Evolutionary conservation across 2,113 vertebrate species (phyloP).

Genomic region (Panurus biarmicus): DNA sequence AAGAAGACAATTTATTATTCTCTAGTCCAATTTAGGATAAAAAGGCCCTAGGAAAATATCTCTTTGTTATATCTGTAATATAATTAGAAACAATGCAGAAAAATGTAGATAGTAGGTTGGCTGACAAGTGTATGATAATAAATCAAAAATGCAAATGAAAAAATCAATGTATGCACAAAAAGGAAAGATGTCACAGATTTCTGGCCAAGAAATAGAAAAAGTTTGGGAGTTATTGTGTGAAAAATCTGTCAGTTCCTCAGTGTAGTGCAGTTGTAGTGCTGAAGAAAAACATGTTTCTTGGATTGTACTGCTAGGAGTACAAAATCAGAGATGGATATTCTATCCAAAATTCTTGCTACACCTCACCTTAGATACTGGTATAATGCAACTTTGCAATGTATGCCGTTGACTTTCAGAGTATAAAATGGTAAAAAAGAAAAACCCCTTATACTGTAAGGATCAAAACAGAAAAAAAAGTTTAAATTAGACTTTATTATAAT

Average conservation of each 20-base stretch:
- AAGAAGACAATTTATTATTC: background rate
- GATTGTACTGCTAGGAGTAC: constrained; percentile 7
- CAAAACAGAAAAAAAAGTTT: background rate
- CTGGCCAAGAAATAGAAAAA: background rate
- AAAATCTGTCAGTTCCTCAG: constrained; percentile 25
- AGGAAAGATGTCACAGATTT: constrained; percentile 15
- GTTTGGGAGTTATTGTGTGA: background rate
- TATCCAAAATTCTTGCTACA: background rate
- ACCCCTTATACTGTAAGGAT: background rate
- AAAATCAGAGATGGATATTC: constrained; percentile 29
- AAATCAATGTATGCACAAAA: background rate
- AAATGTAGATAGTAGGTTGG: background rate
- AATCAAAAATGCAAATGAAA: constrained; percentile 31
- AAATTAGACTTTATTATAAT: background rate
- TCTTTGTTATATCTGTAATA: background rate
- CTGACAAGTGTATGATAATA: background rate
- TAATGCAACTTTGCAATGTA: background rate
- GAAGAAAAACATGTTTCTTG: constrained; percentile 11
- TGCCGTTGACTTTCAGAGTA: background rate
- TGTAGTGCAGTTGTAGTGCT: background rate
- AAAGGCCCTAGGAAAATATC: background rate
- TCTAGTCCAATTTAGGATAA: background rate
- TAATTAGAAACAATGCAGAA: background rate
- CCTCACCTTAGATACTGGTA: background rate
- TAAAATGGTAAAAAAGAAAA: background rate